phyloP scores from a whole-genome alignment of 2,888 invertebrate species.

The Therioaphis trifolii region DNA sequence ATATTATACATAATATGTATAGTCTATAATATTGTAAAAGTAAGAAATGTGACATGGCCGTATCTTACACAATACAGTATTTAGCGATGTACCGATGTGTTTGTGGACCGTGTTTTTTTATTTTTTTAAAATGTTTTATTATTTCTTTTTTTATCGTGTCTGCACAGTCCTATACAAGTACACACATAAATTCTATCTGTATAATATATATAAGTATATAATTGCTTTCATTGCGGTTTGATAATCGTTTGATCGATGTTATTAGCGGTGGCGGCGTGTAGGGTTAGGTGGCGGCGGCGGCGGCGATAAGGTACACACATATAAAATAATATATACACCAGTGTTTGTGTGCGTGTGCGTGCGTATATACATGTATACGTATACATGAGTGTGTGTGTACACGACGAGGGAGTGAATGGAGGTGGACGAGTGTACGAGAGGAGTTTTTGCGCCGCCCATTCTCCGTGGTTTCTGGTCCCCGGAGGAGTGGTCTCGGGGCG shows the following conservation, averaged over 20 bases:
- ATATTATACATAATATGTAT: too few relatives aligned
- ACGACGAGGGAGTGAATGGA: not conserved
- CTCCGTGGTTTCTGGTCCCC: not conserved
- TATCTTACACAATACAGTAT: too few relatives aligned
- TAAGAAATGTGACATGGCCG: too few relatives aligned
- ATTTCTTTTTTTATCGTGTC: too few relatives aligned
- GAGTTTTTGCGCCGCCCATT: constrained; percentile 51
- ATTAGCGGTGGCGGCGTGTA: not conserved
- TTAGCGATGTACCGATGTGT: too few relatives aligned
- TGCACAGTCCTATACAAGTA: too few relatives aligned
- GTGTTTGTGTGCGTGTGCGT: not conserved
- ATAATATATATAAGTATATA: not conserved
- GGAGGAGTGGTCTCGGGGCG: constrained; percentile 61
- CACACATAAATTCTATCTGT: not conserved
- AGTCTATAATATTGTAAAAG: too few relatives aligned
- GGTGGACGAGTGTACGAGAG: not conserved
- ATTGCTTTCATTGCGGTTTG: constrained; percentile 52
- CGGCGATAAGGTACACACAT: not conserved
- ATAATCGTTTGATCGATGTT: constrained; percentile 59
- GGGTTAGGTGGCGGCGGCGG: not conserved
- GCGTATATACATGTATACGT: too few relatives aligned
- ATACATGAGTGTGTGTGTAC: not conserved
- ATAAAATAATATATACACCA: not conserved
- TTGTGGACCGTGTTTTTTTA: too few relatives aligned
- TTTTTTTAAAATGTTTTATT: too few relatives aligned